Base-by-base conservation (phyloP, 2,888 invertebrate genomes). In the Buathra laborator region DNA sequence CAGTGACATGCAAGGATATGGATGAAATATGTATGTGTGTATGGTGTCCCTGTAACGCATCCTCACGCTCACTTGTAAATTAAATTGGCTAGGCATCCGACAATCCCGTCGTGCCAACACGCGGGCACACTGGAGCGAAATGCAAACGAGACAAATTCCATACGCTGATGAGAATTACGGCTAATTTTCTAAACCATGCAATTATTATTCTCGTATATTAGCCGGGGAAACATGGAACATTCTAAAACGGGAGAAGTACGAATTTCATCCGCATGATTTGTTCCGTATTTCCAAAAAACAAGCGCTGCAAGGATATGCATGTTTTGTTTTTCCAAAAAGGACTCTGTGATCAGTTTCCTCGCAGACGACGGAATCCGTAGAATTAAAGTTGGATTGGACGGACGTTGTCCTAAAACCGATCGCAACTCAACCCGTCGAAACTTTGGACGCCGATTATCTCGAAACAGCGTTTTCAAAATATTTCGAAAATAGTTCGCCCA, bases 81-180 rank as follows among this genome's bases (percentile, higher is more conserved):
- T 51, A 70, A 70, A 51, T 51, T 70, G 51, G 70, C 70, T 24
- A 16, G 70, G 29, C 46, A 70, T 10, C 70, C 51, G 32, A 48
- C 32, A 29, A 29, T 51, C 46, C 51, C 51, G n/a, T 9, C 37
- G 37, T 37, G 9, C 5, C 37, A 37, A 37, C 37, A 51, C 29
- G 51, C 19, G 43, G 14, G 16, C 16, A 72, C 29, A 37, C 62
- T 9, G 19, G 44, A 6, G 72, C 56, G n/a, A 72, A 37, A 72
- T 44, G 72, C 72, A 56, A 72, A 72, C 72, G 16, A 72, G 44
- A 32, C 59, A 59, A 72, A 72, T 56, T 72, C 43, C 72, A 32
- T 72, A 59, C 59, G 37, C 37, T 59, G 56, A 56, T 56, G 56
- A 59, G 72, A 56, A 56, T 24, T 59, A 24, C 16, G 14, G 59